Evolutionary conservation across 1,140 invertebrate genomes (phyloP).

Genomic region (Choristoneura fumiferana): DNA sequence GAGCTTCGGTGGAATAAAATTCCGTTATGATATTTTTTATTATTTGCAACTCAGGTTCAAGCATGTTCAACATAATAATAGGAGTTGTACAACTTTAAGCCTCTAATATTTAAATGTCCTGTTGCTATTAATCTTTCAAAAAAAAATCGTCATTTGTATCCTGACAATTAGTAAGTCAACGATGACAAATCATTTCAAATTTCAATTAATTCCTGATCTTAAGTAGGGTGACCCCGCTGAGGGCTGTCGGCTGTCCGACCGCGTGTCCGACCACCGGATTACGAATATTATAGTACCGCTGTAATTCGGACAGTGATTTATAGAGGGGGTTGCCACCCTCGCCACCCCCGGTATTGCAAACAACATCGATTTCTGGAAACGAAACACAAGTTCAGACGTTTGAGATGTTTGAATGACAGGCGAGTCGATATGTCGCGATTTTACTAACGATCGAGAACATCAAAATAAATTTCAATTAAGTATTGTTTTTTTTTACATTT

Average conservation of each 20-base stretch:
- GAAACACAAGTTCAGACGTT: constrained; percentile 45
- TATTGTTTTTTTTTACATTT: too few relatives aligned
- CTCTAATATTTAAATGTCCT: too few relatives aligned
- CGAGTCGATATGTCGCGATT: constrained; percentile 15
- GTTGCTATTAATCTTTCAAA: too few relatives aligned
- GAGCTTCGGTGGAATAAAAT: not conserved
- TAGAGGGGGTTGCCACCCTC: constrained; percentile 68
- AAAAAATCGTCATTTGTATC: not conserved
- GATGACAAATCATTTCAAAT: constrained; percentile 37
- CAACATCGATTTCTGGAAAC: constrained; percentile 72
- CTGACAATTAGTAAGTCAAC: constrained; percentile 22
- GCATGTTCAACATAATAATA: too few relatives aligned
- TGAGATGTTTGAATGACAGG: constrained; percentile 39
- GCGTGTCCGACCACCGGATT: constrained; percentile 60
- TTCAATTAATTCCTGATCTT: constrained; percentile 47
- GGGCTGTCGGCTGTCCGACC: constrained; percentile 32
- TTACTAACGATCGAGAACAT: not conserved
- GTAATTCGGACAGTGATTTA: constrained; percentile 77
- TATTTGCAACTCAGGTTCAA: too few relatives aligned
- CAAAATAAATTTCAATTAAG: too few relatives aligned
- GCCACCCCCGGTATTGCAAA: constrained; percentile 57
- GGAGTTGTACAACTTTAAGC: too few relatives aligned
- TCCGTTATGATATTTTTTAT: too few relatives aligned
- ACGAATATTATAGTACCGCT: constrained; percentile 69
- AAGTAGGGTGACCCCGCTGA: constrained; percentile 31